Evolutionary conservation across 2,888 invertebrate species (phyloP), one percentile per base, ranked within the genome.

Genomic region (Notodonta ziczac): DNA sequence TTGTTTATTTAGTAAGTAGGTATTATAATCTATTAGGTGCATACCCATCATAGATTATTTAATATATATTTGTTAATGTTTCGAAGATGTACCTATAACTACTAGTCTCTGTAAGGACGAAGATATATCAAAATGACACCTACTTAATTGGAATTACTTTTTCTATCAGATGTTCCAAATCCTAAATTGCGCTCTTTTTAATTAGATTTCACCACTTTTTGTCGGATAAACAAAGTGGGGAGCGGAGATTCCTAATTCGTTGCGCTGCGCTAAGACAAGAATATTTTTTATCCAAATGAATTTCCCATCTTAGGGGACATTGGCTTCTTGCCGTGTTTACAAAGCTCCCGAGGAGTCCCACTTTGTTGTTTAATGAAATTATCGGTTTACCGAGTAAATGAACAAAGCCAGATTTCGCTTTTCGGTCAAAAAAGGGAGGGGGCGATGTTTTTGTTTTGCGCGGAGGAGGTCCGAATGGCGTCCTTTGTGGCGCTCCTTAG

Each of bases 291-390:
- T 87, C 71, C 78, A 85, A 91, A 92, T 92, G 90, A 92, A 90
- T 93, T 89, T 89, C 83, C 79, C 85, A 89, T 92, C 90, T 93
- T 89, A 75, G 91, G 92, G 93, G 92, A 91, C 93, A 91, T 87
- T 90, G 92, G 91, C 92, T 93, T 91, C 91, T 93, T 91, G 88
- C 86, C 90, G 88, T 93, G 91, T 93, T 92, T 93, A 89, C 91
- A 78, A 84, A 84, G 85, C 86, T 84, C 78, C 85, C 84, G 77
- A 81, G 83, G 86, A 88, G 88, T 88, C 88, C 90, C 90, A 92
- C 92, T 93, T 93, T 92, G 92, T 93, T 93, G 93, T 92, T 91
- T 93, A 93, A 93, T 93, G 90, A 93, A 93, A 93, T 93, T 93
- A 93, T 93, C 93, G 93, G 93, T 93, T 93, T 93, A 92, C 92